Base-by-base conservation (phyloP, 2,797 vertebrate genomes). In the Scolopax bukidnonensis region DNA sequence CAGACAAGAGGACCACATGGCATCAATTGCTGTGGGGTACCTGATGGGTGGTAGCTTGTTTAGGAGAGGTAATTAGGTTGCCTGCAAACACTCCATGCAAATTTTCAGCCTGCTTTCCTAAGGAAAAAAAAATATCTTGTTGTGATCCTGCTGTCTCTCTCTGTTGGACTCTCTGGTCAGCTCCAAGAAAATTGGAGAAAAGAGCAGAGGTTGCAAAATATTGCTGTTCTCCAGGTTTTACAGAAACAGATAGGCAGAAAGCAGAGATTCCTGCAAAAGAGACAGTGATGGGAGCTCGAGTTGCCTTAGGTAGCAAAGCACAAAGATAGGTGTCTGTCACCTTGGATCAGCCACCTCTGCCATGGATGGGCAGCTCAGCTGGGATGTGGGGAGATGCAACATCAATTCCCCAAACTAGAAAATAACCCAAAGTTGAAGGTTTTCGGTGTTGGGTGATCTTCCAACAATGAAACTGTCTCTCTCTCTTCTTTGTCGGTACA, bases 301-400 rank as follows among this genome's bases (percentile, higher is more conserved):
- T 27, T 4, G 1, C 3, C 36, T 75, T 15, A 9, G 67, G 23
- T 28, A 38, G 10, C 12, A 28, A 25, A 73, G 51, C 16, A 3
- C 33, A 20, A n/a, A 32, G 23, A 5, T 13, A 65, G 4, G 6
- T 17, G 18, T 18, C 5, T 43, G 41, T 21, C 0, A 0, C 32
- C 51, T 33, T 16, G 53, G 48, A 11, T 14, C 61, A 51, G 43
- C 28, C 17, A 8, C 30, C 16, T 45, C 48, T 32, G 41, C 7
- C 19, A 12, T 3, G 68, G 48, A 13, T 0, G 3, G 13, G 9
- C 3, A 4, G 5, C 41, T 53, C 33, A 16, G 12, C 16, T 10
- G 54, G 54, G 36, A 9, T 4, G 11, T 19, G 32, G 45, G 54
- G 21, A 61, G 32, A 11, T 10, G 28, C 14, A 45, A 7, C n/a